These are phyloP conservation scores for Addax nasomaculatus DNA, from an alignment of 2,113 vertebrate genomes.

Conservation along the genomic window DNA sequence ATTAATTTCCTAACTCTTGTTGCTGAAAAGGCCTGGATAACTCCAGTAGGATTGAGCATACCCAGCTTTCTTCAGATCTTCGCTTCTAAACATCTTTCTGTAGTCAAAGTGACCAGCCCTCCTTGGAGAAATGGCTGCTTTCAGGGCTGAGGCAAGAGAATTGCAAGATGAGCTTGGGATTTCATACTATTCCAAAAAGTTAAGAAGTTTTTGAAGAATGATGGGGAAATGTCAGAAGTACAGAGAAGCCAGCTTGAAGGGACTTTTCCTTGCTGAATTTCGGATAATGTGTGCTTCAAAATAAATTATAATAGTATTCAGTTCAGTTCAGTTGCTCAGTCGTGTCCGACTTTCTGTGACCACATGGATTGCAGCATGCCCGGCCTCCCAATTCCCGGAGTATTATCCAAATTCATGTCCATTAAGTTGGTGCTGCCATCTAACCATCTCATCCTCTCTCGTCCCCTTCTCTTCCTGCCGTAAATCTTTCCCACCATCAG, in stretches of 20 bases:
- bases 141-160: neutral
- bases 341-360: fast-evolving
- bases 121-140: neutral
- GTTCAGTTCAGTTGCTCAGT: neutral
- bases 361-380: neutral
- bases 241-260: neutral
- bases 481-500: neutral
- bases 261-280: neutral
- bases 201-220: neutral
- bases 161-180: neutral
- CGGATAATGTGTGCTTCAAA: neutral
- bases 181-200: neutral
- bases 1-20: neutral
- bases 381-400: fast-evolving
- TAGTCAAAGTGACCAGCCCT: neutral
- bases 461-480: neutral
- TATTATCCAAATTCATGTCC: neutral
- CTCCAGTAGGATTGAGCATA: neutral
- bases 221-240: neutral
- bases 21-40: neutral
- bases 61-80: neutral
- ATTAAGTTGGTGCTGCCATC: neutral
- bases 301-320: neutral
- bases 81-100: neutral
- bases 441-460: neutral